Conservation (phyloP, 2,888 invertebrate species). For the Cotesia congregata region DNA sequence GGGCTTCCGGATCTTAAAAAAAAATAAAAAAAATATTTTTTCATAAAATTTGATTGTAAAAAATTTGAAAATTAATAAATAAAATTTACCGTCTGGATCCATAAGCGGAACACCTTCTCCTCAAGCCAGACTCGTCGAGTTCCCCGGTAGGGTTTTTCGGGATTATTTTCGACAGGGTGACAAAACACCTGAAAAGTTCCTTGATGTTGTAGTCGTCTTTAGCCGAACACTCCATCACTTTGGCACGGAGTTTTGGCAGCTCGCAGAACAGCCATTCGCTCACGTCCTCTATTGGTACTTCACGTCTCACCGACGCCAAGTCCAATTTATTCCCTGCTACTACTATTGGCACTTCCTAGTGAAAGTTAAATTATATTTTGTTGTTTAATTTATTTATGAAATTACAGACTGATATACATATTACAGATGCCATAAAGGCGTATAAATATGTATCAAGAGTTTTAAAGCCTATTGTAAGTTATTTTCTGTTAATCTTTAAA, state of each 20-base stretch:
- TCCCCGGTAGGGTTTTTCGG: slow-evolving; percentile 72
- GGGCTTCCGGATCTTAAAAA: slow-evolving; percentile 62
- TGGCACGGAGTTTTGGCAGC: slow-evolving; percentile 80
- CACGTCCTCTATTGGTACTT: slow-evolving; percentile 83
- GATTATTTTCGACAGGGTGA: slow-evolving; percentile 82
- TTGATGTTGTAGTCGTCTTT: slow-evolving; percentile 84
- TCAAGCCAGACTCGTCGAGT: slow-evolving; percentile 75
- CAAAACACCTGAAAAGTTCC: slow-evolving; percentile 85
- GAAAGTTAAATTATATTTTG: not conserved
- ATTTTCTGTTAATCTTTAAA: no score
- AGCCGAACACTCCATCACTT: slow-evolving; percentile 84
- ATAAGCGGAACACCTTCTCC: slow-evolving; percentile 83
- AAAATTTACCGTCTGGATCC: slow-evolving; percentile 68
- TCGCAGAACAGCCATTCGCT: slow-evolving; percentile 86
- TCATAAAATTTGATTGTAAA: not conserved
- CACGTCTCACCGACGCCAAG: slow-evolving; percentile 78
- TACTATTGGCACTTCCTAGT: slow-evolving; percentile 85
- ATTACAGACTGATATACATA: no score
- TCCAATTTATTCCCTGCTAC: slow-evolving; percentile 90
- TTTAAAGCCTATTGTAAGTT: no score
- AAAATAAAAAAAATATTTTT: slow-evolving; percentile 12
- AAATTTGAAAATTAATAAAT: no score
- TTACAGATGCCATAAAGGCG: no score
- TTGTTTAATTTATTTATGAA: no score
- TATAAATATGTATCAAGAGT: no score